Evolutionary conservation across 2,113 vertebrate genomes (phyloP).

Genomic region (Stomatorhinus ivindoensis): DNA sequence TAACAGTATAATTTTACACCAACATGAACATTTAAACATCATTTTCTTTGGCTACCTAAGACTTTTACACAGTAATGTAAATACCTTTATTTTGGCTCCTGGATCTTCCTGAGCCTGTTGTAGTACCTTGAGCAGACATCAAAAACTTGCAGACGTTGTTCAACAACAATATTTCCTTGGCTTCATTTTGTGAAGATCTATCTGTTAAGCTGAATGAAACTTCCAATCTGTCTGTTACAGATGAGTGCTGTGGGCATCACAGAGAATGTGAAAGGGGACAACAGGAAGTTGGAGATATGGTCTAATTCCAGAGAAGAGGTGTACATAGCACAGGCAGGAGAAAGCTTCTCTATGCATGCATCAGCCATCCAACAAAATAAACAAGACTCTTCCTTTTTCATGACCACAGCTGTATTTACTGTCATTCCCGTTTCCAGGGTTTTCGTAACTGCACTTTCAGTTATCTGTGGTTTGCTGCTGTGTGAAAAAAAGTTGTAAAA

Average conservation of each 20-base stretch:
- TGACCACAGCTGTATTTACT: not conserved
- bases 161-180: not conserved
- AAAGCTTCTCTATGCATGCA: not conserved
- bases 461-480: not conserved
- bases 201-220: not conserved
- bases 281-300: conserved; percentile 97
- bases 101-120: not conserved
- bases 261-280: conserved; percentile 89
- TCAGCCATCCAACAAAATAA: not conserved
- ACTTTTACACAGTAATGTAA: not conserved
- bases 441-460: not conserved
- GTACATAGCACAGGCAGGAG: conserved; percentile 84
- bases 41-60: no score
- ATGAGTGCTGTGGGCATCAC: conserved; percentile 94
- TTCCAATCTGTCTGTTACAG: conserved; percentile 50
- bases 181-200: not conserved
- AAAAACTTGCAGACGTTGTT: not conserved
- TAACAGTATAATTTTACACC: no score
- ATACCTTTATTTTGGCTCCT: not conserved
- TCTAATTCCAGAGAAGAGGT: conserved; percentile 94
- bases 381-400: not conserved
- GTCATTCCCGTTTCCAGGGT: not conserved
- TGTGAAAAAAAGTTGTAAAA: not conserved
- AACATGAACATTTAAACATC: no score
- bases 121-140: not conserved